These are phyloP conservation scores for Ellobium chinense DNA, from an alignment of 2,888 invertebrate genomes.

Conservation along the genomic window DNA sequence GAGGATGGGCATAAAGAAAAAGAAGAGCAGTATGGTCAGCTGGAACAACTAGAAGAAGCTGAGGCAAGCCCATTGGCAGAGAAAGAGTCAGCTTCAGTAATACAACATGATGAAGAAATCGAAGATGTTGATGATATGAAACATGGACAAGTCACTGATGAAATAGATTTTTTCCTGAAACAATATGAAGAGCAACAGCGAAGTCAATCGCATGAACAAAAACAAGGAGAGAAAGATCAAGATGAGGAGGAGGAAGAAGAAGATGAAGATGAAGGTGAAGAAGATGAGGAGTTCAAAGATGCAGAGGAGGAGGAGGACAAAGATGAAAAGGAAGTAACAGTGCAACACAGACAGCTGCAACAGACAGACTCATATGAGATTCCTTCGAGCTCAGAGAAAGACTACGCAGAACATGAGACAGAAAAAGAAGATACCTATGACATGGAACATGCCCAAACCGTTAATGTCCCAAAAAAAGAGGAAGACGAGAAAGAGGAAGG, in stretches of 20 bases:
- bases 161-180: too few relatives aligned
- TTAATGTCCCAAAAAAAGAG: too few relatives aligned
- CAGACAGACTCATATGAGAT: too few relatives aligned
- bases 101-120: too few relatives aligned
- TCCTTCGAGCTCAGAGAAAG: too few relatives aligned
- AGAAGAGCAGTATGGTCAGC: background rate
- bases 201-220: background rate
- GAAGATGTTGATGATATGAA: too few relatives aligned
- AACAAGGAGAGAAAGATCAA: background rate
- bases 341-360: background rate
- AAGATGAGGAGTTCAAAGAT: background rate
- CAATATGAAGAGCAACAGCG: background rate
- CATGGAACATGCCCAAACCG: too few relatives aligned
- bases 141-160: too few relatives aligned
- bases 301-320: background rate
- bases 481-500: background rate
- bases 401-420: too few relatives aligned
- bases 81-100: too few relatives aligned
- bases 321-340: background rate
- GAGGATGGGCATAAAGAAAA: background rate
- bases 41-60: background rate
- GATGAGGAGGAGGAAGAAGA: background rate
- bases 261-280: background rate
- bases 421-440: too few relatives aligned
- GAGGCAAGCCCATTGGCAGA: background rate